phyloP scores from a whole-genome alignment of 1,140 invertebrate genomes.

The Pseudobourletiella spinata region DNA sequence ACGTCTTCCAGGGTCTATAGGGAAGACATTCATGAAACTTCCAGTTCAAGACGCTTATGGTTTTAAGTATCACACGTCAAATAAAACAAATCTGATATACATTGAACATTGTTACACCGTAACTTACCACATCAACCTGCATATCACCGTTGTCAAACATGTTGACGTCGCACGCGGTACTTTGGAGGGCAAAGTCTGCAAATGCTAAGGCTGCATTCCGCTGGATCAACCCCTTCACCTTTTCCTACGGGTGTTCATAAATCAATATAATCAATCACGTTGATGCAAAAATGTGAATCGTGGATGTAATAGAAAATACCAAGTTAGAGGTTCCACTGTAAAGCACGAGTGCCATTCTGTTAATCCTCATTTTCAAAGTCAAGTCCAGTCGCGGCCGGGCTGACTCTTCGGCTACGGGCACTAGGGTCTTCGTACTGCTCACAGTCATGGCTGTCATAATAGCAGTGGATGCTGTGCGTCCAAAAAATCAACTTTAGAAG shows the following conservation, averaged over 20 bases:
- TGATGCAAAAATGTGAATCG: too few species aligned
- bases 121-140: background rate
- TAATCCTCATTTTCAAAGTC: constrained; percentile 8
- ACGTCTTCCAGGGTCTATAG: constrained; percentile 25
- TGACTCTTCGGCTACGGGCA: background rate
- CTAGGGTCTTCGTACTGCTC: background rate
- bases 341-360: constrained; percentile 15
- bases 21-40: background rate
- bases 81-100: background rate
- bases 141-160: constrained; percentile 22
- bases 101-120: background rate
- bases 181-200: constrained; percentile 4
- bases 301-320: too few species aligned
- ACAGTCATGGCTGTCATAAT: background rate
- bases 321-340: constrained; percentile 19
- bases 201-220: constrained; percentile 2
- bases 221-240: constrained; percentile 32
- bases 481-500: background rate
- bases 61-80: background rate
- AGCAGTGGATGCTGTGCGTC: background rate
- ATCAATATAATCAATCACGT: too few species aligned
- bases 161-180: too few species aligned
- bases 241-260: too few species aligned
- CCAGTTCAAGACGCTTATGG: too few species aligned
- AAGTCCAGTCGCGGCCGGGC: background rate